phyloP scores from a whole-genome alignment of 2,113 vertebrate species.

The Sylvilagus bachmani region DNA sequence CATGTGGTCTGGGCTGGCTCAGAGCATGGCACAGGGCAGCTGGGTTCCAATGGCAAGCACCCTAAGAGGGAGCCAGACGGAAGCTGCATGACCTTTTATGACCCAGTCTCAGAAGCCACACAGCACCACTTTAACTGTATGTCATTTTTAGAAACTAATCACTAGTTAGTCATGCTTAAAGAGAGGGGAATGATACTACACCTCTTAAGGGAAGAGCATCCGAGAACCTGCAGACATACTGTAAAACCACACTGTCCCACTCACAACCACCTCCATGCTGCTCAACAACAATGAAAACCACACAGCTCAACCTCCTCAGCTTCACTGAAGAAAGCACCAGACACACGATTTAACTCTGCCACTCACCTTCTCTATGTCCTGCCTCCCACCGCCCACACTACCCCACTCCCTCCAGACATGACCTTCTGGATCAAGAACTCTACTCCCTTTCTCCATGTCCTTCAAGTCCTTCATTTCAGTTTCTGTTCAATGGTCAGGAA shows the following conservation, averaged over 20 bases:
- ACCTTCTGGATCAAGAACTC: background rate
- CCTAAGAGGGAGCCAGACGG: background rate
- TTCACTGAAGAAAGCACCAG: background rate
- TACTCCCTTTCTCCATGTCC: background rate
- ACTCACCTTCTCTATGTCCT: background rate
- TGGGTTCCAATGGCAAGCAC: background rate
- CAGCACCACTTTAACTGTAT: background rate
- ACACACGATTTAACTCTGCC: background rate
- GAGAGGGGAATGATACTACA: background rate
- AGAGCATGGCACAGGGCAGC: too few relatives aligned
- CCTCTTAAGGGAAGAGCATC: background rate
- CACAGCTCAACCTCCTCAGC: background rate
- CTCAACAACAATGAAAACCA: background rate
- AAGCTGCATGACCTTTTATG: background rate
- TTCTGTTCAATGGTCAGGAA: background rate
- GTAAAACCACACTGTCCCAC: background rate
- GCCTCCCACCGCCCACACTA: too few relatives aligned
- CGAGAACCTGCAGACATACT: background rate
- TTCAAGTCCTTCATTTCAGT: background rate
- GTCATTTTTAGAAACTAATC: constrained; percentile 7
- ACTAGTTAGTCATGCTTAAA: background rate
- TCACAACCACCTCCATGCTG: background rate
- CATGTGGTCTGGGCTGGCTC: background rate
- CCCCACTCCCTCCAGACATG: background rate
- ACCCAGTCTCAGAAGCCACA: background rate